Evolutionary conservation across 2,113 vertebrate genomes (phyloP).

Genomic region (Tylochromis polylepis): DNA sequence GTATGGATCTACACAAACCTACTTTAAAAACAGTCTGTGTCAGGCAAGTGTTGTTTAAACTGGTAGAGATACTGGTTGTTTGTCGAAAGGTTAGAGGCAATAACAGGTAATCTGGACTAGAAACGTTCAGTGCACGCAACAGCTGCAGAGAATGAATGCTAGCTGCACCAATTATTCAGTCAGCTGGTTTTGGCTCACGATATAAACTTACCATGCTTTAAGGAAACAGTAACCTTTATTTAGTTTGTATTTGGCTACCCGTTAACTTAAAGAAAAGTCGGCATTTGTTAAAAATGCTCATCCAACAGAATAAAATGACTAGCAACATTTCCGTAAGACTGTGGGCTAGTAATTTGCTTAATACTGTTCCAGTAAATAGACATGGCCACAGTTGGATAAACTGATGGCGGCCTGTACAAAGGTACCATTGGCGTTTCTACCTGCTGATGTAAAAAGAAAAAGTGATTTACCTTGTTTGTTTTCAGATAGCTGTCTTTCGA

Average conservation of each 20-base stretch:
- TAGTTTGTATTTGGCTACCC: background rate
- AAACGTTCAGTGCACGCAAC: background rate
- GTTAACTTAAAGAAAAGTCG: background rate
- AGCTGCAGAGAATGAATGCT: constrained; percentile 1
- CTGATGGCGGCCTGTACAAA: background rate
- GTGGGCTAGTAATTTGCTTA: background rate
- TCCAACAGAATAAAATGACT: background rate
- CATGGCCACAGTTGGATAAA: background rate
- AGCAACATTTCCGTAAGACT: background rate
- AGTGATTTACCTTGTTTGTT: constrained; percentile 81
- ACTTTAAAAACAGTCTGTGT: background rate
- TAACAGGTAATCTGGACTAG: background rate
- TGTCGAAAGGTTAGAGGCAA: background rate
- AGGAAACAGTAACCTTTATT: background rate
- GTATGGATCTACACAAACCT: background rate
- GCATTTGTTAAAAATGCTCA: background rate
- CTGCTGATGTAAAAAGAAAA: rapidly evolving
- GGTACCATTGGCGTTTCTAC: rapidly evolving
- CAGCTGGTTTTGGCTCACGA: background rate
- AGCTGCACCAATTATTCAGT: background rate
- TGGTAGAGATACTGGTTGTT: background rate
- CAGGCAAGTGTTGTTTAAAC: background rate
- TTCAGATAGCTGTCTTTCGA: constrained; percentile 86
- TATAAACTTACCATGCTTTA: background rate
- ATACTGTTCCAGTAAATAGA: constrained; percentile 36